Percentiles rank a stretch among this genome's conserved stretches.
Evolutionary conservation across 2,113 vertebrate species (phyloP).

Genomic region (Festucalex cinctus): DNA sequence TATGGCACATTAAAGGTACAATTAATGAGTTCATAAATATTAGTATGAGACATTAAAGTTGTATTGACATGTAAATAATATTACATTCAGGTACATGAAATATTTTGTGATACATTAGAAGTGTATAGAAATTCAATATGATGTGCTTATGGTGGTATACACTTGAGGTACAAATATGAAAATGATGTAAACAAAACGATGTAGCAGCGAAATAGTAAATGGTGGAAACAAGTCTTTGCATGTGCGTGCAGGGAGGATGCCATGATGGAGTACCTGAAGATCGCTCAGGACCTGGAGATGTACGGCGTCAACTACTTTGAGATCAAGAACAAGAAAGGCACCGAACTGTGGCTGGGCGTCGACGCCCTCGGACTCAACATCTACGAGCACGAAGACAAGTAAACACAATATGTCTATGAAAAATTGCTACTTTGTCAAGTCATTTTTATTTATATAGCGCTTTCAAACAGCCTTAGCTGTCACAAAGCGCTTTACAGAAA

Average conservation of each 20-base stretch:
- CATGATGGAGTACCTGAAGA: conserved; percentile 98
- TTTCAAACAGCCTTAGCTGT: too few species aligned
- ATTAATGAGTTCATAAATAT: background rate
- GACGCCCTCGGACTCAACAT: conserved; percentile 96
- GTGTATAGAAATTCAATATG: background rate
- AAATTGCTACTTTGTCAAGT: background rate
- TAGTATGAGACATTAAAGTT: too few species aligned
- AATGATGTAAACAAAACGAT: too few species aligned
- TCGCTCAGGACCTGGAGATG: conserved; percentile 97
- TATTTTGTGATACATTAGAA: background rate
- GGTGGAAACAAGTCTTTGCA: background rate
- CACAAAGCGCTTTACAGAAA: too few species aligned
- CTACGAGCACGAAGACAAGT: conserved; percentile 96
- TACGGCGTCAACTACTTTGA: conserved; percentile 99
- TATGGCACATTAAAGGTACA: background rate
- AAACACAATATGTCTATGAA: conserved; percentile 32
- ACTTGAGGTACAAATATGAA: too few species aligned
- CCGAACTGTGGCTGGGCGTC: conserved; percentile 93
- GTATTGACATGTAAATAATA: too few species aligned
- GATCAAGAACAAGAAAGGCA: conserved; percentile 98
- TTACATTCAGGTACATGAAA: too few species aligned
- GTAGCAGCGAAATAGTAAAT: too few species aligned
- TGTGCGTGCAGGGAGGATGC: conserved; percentile 83
- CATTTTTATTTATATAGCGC: too few species aligned
- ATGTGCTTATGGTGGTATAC: too few species aligned